Evolutionary conservation across 1,140 invertebrate genomes (phyloP).

Genomic region (Episyrphus balteatus): DNA sequence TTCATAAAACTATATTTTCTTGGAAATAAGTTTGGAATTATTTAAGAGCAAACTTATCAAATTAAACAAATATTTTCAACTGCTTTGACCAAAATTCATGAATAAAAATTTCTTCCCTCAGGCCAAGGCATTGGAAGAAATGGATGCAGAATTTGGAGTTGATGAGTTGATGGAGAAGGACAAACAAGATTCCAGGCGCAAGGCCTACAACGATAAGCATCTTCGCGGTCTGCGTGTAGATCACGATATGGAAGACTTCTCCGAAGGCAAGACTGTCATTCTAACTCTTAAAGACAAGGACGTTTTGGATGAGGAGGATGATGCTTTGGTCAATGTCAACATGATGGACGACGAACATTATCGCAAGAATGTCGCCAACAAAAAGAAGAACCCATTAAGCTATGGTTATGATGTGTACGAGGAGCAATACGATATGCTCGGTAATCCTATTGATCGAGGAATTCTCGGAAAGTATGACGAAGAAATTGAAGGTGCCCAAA

Average conservation of each 20-base stretch:
- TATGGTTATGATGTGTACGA: constrained; percentile 84
- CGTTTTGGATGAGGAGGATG: constrained; percentile 82
- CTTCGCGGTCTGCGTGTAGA: constrained; percentile 79
- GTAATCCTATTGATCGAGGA: constrained; percentile 55
- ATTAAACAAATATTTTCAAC: background rate
- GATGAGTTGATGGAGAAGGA: constrained; percentile 72
- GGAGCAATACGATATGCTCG: constrained; percentile 71
- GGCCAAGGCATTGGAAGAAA: constrained; percentile 86
- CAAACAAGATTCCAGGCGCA: constrained; percentile 47
- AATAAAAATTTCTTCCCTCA: constrained; percentile 35
- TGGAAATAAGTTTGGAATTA: no score
- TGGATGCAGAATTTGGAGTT: constrained; percentile 92
- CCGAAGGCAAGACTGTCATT: constrained; percentile 75
- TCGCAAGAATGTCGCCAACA: constrained; percentile 76
- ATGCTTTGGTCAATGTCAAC: constrained; percentile 93
- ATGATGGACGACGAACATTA: constrained; percentile 87
- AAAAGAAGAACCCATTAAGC: constrained; percentile 70
- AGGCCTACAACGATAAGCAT: constrained; percentile 55
- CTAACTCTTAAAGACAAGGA: constrained; percentile 90
- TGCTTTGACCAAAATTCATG: no score
- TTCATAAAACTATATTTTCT: no score
- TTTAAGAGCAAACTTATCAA: no score
- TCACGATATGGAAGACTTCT: constrained; percentile 69
- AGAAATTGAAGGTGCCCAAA: constrained; percentile 72
- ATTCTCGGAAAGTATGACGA: constrained; percentile 92